Conservation (phyloP, 2,888 invertebrate genomes). For the Zygogramma bicolorata region DNA sequence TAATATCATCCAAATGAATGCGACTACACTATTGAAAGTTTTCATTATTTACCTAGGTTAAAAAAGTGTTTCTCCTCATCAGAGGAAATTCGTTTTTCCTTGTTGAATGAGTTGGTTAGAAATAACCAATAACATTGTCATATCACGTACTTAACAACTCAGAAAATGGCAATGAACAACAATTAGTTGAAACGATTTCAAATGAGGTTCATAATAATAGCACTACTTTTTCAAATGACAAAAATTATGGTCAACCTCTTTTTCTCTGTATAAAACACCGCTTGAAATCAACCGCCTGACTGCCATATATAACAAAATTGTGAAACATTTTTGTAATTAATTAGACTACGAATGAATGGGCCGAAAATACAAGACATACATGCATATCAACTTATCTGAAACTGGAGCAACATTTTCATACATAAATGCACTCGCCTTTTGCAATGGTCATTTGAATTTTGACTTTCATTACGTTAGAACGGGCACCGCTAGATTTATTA, state of each 20-base stretch:
- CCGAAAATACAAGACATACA: background rate
- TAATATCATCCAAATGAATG: no score
- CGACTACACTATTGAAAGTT: no score
- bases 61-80: no score
- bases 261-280: background rate
- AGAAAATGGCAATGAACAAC: background rate
- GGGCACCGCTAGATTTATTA: background rate
- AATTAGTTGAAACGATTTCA: background rate
- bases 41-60: no score
- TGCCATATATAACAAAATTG: background rate
- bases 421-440: background rate
- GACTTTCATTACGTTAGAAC: background rate
- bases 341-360: conserved; percentile 1
- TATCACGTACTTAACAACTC: background rate
- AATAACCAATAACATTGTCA: background rate
- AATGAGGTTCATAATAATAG: background rate
- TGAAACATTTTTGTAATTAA: conserved; percentile 3
- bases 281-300: background rate
- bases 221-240: background rate
- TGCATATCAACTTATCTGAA: conserved; percentile 5
- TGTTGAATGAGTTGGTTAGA: no score
- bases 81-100: no score
- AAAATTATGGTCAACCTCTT: conserved; percentile 1
- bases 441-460: background rate
- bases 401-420: background rate